These are phyloP conservation scores for Pollimyrus isidori DNA, from an alignment of 2,113 vertebrate genomes.

Conservation along the genomic window DNA sequence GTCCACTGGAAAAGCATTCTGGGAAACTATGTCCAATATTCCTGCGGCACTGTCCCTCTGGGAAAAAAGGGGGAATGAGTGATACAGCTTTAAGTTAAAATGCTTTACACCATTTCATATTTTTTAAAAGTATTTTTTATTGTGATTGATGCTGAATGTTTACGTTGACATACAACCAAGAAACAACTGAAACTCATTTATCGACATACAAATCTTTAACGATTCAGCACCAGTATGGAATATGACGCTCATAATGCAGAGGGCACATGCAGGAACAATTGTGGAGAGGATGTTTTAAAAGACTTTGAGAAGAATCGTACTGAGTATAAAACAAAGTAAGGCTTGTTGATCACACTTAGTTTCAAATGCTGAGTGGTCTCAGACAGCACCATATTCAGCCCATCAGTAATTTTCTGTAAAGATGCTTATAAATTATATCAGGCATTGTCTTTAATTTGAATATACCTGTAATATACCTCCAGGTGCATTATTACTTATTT, in stretches of 20 bases:
- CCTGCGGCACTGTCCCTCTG: neutral
- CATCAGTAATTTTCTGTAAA: neutral
- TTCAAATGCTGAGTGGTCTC: neutral
- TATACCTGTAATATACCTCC: neutral
- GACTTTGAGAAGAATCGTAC: neutral
- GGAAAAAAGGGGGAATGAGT: neutral
- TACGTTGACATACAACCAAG: neutral
- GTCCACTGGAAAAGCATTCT: constrained; percentile 14
- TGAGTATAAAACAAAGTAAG: neutral
- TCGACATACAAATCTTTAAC: neutral
- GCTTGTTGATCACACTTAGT: neutral
- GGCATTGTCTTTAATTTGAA: neutral
- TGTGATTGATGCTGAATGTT: neutral
- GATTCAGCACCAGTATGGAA: constrained; percentile 12
- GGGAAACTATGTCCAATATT: neutral
- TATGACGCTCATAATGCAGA: neutral
- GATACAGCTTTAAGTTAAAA: neutral
- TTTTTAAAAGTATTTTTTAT: neutral
- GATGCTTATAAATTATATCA: neutral
- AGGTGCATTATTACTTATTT: neutral
- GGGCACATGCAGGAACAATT: neutral
- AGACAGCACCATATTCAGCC: neutral
- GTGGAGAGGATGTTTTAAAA: neutral
- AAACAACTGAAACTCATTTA: neutral
- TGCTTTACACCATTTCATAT: neutral